Evolutionary conservation across 2,888 invertebrate species (phyloP).

Genomic region (Limnephilus rhombicus): DNA sequence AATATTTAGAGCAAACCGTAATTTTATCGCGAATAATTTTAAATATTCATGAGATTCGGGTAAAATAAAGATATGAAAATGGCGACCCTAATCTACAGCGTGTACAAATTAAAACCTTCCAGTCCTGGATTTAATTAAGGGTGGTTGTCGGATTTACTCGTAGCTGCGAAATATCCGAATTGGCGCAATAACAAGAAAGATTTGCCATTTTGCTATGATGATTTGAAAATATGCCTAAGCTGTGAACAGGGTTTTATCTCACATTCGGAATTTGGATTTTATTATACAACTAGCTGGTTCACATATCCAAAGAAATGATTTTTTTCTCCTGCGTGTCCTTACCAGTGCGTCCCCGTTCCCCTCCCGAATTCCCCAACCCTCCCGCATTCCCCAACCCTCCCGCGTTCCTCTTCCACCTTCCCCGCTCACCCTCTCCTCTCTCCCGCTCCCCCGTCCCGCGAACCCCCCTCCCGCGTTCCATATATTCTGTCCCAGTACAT

Average conservation of each 20-base stretch:
- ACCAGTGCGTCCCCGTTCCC: too few species aligned
- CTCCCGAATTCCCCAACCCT: too few species aligned
- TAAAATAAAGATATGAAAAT: not conserved
- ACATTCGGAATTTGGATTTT: not conserved
- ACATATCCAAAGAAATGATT: too few species aligned
- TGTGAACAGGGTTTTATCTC: not conserved
- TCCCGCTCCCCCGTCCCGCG: too few species aligned
- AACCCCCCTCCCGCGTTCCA: too few species aligned
- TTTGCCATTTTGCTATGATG: not conserved
- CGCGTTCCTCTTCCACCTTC: too few species aligned
- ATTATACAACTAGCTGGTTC: not conserved
- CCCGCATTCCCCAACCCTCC: too few species aligned
- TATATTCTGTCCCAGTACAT: too few species aligned
- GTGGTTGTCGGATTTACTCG: not conserved
- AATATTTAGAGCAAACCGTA: not conserved
- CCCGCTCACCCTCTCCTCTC: too few species aligned
- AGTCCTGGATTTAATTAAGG: not conserved
- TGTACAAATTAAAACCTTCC: not conserved
- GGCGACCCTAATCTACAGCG: not conserved
- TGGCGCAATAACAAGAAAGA: not conserved
- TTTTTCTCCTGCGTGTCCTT: too few species aligned
- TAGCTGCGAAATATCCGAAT: not conserved
- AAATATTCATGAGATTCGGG: constrained; percentile 1
- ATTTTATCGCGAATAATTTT: not conserved
- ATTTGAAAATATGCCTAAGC: not conserved